Evolutionary conservation across 2,797 vertebrate species (phyloP), one percentile per base, ranked within the genome.

Genomic region (Siniperca obscura): DNA sequence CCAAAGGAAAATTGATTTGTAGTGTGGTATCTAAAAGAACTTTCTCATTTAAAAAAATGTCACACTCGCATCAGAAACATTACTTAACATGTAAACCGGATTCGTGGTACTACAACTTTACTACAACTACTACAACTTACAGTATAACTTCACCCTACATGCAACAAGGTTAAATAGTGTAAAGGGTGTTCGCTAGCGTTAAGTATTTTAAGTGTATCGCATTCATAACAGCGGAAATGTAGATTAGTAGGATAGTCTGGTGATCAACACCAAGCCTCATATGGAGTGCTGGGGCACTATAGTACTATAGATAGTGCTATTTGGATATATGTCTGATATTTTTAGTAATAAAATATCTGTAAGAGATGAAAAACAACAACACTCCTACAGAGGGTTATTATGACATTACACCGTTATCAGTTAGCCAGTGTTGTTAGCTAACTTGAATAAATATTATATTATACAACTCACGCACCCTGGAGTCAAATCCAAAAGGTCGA

Each of bases 401-500:
- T 48, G 8, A 13, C 14, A 66, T 21, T 13, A 42, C 27, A 13
- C 3, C 17, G 30, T 40, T 62, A 46, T 3, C 22, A 44, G 3
- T 27, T 21, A 71, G 30, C 22, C 40, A 36, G 22, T 27, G 52
- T 42, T 61, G 12, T 44, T 65, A 44, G 38, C 25, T 65, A 36
- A n/a, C 44, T 36, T 36, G 36, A 36, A 36, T 36, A 5, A 36
- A 36, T 36, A 5, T 36, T 36, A 36, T 36, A 5, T 36, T 36
- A 36, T 36, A 36, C 36, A 36, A 76, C 68, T 86, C 69, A 96
- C 97, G 95, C 92, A 99, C 98, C 94, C 91, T 75, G 96, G 92
- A 67, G 88, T 95, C 80, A 99, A 95, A 78, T 97, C 93, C 67
- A 99, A 93, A 44, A 99, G 93, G 86, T 99, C 97, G 79, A 99